Conservation (phyloP, 2,888 invertebrate genomes). For the Imbricaverruca yamaguchii region DNA sequence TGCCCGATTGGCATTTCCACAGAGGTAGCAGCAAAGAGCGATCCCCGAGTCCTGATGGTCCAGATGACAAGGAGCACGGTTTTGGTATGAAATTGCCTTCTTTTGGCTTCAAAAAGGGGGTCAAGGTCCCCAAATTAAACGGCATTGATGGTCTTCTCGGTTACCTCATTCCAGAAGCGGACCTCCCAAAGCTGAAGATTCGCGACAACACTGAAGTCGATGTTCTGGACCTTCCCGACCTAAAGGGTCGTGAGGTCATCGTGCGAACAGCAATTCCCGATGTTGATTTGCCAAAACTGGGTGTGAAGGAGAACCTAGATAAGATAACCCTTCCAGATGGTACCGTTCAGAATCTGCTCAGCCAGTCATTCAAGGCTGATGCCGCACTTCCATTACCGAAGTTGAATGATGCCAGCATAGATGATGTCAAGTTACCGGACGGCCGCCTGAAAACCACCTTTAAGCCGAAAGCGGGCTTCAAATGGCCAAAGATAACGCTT, state of each 20-base stretch:
- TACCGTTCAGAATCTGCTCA: neutral
- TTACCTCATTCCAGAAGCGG: neutral
- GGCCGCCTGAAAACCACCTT: neutral
- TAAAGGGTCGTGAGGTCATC: neutral
- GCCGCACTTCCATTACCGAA: neutral
- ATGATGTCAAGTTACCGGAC: neutral
- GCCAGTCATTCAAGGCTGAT: neutral
- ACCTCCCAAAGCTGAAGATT: neutral
- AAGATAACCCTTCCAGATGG: neutral
- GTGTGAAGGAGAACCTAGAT: neutral
- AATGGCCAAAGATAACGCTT: neutral
- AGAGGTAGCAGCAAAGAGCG: neutral
- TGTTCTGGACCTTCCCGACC: neutral
- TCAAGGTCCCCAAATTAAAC: neutral
- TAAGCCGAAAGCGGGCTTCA: conserved; percentile 3
- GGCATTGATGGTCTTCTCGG: conserved; percentile 6
- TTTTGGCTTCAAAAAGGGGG: neutral
- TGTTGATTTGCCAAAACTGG: neutral
- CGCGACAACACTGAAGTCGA: conserved; percentile 12
- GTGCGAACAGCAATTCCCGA: neutral
- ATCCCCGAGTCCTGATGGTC: neutral
- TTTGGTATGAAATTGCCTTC: conserved; percentile 16
- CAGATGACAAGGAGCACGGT: neutral
- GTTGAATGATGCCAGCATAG: neutral
- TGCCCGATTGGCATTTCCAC: conserved; percentile 16